Evolutionary conservation across 2,888 invertebrate genomes (phyloP).

Genomic region (Leptinotarsa rubiginosa): DNA sequence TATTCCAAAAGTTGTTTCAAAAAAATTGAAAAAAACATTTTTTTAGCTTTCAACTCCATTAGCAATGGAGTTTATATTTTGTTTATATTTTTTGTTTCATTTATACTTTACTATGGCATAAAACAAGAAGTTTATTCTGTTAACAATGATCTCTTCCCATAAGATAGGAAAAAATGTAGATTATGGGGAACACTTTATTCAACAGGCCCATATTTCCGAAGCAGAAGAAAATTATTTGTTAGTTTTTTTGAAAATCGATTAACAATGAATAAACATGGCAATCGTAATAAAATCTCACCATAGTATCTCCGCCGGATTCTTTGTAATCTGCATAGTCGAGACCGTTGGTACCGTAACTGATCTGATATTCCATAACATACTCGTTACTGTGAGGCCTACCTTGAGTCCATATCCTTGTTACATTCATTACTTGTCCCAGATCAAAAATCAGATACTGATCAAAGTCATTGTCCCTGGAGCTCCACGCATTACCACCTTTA

Average conservation of each 20-base stretch:
- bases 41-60: no score
- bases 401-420: constrained; percentile 89
- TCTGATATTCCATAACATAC: constrained; percentile 92
- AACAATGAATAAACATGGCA: no score
- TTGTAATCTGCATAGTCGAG: constrained; percentile 91
- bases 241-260: background rate
- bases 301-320: constrained; percentile 88
- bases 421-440: constrained; percentile 86
- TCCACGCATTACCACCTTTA: constrained; percentile 92
- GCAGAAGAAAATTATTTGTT: background rate
- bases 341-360: constrained; percentile 93
- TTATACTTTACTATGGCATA: no score
- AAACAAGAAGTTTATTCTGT: no score
- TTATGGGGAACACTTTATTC: no score
- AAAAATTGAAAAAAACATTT: no score
- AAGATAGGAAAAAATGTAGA: no score
- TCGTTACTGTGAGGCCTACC: constrained; percentile 91
- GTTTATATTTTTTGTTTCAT: no score
- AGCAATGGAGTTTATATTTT: no score
- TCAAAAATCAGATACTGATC: constrained; percentile 93
- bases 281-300: constrained; percentile 73
- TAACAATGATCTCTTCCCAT: no score
- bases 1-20: no score
- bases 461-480: constrained; percentile 90
- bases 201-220: no score